Conservation (phyloP, 2,888 invertebrate genomes). For the Andrena haemorrhoa region DNA sequence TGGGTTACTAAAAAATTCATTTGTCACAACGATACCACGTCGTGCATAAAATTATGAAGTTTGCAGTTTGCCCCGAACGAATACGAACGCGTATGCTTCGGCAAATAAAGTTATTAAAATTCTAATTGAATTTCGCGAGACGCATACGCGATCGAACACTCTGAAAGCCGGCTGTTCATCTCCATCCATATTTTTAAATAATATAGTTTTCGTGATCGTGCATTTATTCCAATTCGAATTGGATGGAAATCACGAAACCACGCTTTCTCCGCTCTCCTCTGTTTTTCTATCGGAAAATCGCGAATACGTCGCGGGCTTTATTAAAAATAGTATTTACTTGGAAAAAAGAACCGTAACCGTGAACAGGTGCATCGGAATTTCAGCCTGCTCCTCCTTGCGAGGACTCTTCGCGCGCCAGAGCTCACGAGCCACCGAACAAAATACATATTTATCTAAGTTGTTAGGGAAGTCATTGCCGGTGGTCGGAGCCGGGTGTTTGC, state of each 20-base stretch:
- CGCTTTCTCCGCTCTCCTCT: no score
- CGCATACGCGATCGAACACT: background rate
- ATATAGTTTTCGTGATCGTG: constrained; percentile 5
- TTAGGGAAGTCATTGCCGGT: background rate
- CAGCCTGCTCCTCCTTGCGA: background rate
- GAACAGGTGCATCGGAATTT: background rate
- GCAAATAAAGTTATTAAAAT: background rate
- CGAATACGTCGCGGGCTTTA: background rate
- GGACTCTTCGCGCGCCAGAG: no score
- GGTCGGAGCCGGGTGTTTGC: background rate
- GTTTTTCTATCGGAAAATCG: background rate
- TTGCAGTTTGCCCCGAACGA: background rate
- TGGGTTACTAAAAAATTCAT: background rate
- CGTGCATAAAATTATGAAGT: background rate
- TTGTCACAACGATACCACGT: background rate
- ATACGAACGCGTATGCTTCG: no score
- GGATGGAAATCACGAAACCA: no score
- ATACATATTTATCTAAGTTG: constrained; percentile 11
- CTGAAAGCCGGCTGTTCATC: background rate
- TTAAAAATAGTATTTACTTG: background rate
- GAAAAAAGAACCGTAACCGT: background rate
- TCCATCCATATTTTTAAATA: background rate
- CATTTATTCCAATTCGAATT: constrained; percentile 13
- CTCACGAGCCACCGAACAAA: background rate
- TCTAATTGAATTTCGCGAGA: background rate